Conservation (phyloP, 2,888 invertebrate species). For the Habrosyne pyritoides region DNA sequence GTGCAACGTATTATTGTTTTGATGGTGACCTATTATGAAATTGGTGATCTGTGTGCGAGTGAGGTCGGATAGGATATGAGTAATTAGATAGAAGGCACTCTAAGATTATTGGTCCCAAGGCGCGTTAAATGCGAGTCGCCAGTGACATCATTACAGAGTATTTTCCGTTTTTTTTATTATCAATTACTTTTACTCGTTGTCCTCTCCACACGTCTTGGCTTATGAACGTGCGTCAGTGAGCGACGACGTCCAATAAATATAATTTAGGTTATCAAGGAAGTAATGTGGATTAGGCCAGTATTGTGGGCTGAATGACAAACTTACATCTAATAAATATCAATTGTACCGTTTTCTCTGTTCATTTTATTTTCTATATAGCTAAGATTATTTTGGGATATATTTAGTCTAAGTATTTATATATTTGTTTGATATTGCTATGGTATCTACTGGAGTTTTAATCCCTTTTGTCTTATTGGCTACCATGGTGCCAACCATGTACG, state of each 20-base stretch:
- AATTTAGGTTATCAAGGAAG: constrained; percentile 8
- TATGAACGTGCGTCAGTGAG: constrained; percentile 4
- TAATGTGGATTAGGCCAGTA: constrained; percentile 5
- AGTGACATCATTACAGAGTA: constrained; percentile 64
- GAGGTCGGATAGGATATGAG: constrained; percentile 39
- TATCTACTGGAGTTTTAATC: background rate
- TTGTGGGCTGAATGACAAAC: constrained; percentile 17
- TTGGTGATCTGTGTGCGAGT: constrained; percentile 44
- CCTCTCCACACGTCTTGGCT: constrained; percentile 14
- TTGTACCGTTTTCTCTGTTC: background rate
- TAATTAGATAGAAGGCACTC: constrained; percentile 46
- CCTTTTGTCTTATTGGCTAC: no score
- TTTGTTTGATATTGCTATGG: background rate
- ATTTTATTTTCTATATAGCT: background rate
- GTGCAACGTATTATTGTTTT: constrained; percentile 76
- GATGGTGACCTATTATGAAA: constrained; percentile 73
- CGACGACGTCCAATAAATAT: constrained; percentile 1
- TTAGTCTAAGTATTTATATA: background rate
- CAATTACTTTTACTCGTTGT: background rate
- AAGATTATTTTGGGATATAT: background rate
- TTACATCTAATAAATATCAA: constrained; percentile 13
- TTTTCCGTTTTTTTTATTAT: constrained; percentile 46
- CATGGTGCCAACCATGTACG: no score
- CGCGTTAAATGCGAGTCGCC: constrained; percentile 51
- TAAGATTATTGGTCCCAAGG: constrained; percentile 49